Percentiles rank a stretch among this genome's conserved stretches.
Evolutionary conservation across 2,888 invertebrate species (phyloP).

Genomic region (Leptopterna dolabrata): DNA sequence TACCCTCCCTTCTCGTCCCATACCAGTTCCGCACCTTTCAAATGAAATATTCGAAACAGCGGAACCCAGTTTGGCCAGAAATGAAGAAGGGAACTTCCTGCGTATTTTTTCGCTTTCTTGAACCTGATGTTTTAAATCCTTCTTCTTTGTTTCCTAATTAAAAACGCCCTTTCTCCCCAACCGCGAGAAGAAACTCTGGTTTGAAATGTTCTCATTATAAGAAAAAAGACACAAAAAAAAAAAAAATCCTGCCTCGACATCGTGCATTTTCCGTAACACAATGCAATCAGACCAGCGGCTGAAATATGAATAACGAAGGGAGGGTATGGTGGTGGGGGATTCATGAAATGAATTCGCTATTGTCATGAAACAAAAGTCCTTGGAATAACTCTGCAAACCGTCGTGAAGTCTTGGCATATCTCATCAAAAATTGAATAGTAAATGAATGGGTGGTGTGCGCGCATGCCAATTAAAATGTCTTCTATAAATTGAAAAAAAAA

Average conservation of each 20-base stretch:
- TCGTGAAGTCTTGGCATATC: too few species aligned
- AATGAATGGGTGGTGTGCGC: too few species aligned
- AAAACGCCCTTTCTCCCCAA: neutral
- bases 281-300: neutral
- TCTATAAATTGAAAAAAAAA: too few species aligned
- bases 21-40: neutral
- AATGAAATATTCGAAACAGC: constrained; percentile 36
- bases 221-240: neutral
- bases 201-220: neutral
- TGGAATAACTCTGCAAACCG: too few species aligned
- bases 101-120: neutral
- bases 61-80: neutral
- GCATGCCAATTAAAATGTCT: too few species aligned
- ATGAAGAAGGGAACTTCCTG: neutral
- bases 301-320: neutral
- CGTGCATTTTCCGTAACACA: neutral
- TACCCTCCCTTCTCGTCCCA: neutral
- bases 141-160: neutral
- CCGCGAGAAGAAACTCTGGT: neutral
- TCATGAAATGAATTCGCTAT: neutral
- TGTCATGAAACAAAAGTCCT: neutral
- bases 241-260: neutral
- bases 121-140: neutral
- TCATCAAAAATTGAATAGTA: too few species aligned
- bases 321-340: neutral